Base-by-base conservation (phyloP, 2,888 invertebrate genomes). In the Carpatolechia fugitivella region DNA sequence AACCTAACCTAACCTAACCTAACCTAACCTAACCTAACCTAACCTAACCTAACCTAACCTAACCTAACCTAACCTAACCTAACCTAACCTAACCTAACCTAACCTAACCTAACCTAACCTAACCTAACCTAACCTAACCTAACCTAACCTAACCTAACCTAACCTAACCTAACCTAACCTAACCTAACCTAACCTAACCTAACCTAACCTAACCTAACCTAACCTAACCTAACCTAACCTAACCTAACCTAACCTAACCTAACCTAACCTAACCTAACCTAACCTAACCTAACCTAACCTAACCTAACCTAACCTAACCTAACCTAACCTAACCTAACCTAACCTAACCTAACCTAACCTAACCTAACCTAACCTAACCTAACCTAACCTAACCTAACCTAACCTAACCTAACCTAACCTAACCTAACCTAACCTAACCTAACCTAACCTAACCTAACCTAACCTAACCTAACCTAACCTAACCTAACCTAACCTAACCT, bases 171-270 rank as follows among this genome's bases (percentile, higher is more conserved):
- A n/a, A n/a, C n/a, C n/a, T n/a, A n/a, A n/a, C n/a, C n/a, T n/a
- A n/a, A n/a, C n/a, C n/a, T n/a, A n/a, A n/a, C n/a, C n/a, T n/a
- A n/a, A n/a, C n/a, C n/a, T n/a, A n/a, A n/a, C n/a, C n/a, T n/a
- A n/a, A n/a, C n/a, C n/a, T n/a, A n/a, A n/a, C n/a, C 55, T 46
- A 55, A 54, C 54, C 51, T 55, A 51, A 51, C 55, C 50, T 55
- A 51, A 51, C 51, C 55, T 51, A 51, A 50, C 55, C 51, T 50
- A 51, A 55, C 50, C 55, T 55, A 51, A 50, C 51, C 51, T 55
- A 55, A 50, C 55, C 51, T 50, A 55, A 51, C 50, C 55, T 51
- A 51, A 51, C 50, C 55, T 55, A 51, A 55, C 51, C 51, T 50
- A 55, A 51, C 50, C 51, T 50, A 51, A 50, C 50, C 50, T 51